Evolutionary conservation across 2,113 vertebrate genomes (phyloP), one percentile per base, ranked within the genome.

Genomic region (Tretioscincus oriximinensis): DNA sequence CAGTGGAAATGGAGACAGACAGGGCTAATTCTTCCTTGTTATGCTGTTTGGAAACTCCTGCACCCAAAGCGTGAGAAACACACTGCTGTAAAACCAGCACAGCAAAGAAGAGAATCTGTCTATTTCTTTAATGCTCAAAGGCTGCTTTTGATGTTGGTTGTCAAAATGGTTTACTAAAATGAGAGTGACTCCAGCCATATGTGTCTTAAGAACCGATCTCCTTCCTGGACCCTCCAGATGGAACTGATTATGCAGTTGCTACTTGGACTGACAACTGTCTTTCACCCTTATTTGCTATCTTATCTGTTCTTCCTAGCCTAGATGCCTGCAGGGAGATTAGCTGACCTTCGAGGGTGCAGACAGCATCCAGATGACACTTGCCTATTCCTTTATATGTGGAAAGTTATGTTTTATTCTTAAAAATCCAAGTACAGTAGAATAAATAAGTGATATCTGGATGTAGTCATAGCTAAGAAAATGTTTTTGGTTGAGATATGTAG

Each of bases 81-180:
- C 73, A 63, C 21, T 76, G 26, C 68, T 54, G 3, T 67, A 61
- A 73, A 67, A 79, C 54, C n/a, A 1, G 58, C 51, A 65, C 26
- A 74, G 3, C 78, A 63, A 84, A 81, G 31, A 1, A 2, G 75
- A 78, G 18, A 7, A 76, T 61, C 20, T 47, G 4, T 21, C 67
- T 8, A 71, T 31, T 63, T 70, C 31, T n/a, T 79, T 86, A 78
- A 69, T 0, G 1, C 21, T 71, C n/a, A 77, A 10, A 7, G 4
- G 6, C 66, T 77, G 84, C 82, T 71, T 84, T 80, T 80, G 83
- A 84, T 84, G 45, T 41, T 35, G 45, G 66, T 71, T 76, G 60
- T 70, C 78, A 63, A 54, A 64, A 78, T 21, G n/a, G 47, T 65
- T 28, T 82, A 5, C 74, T 80, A 65, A 75, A 71, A 75, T 35